Evolutionary conservation across 2,888 invertebrate species (phyloP).

Genomic region (Ecliptopera silaceata): DNA sequence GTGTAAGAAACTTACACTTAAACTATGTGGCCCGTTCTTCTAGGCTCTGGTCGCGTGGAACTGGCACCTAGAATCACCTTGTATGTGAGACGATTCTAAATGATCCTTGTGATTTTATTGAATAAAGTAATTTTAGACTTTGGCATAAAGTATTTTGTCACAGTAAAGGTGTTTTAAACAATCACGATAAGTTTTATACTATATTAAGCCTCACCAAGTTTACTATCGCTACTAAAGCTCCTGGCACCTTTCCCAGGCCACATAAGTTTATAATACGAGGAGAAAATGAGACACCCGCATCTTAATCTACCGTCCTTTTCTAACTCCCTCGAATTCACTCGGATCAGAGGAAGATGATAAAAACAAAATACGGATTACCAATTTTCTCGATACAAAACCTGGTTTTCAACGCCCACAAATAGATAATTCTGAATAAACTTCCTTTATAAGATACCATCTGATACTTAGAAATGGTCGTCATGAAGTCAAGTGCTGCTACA

Average conservation of each 20-base stretch:
- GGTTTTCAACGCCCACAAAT: background rate
- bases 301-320: conserved; percentile 32
- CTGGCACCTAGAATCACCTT: too few relatives aligned
- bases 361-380: conserved; percentile 14
- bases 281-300: conserved; percentile 35
- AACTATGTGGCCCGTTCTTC: too few relatives aligned
- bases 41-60: too few relatives aligned
- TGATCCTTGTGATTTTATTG: too few relatives aligned
- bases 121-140: too few relatives aligned
- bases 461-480: background rate
- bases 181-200: conserved; percentile 26
- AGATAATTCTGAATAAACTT: background rate
- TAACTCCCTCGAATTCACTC: conserved; percentile 16
- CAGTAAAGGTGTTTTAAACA: background rate
- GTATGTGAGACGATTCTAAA: too few relatives aligned
- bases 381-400: conserved; percentile 8
- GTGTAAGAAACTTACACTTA: too few relatives aligned
- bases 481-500: background rate
- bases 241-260: conserved; percentile 62
- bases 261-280: conserved; percentile 51
- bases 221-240: conserved; percentile 47
- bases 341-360: background rate
- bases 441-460: background rate
- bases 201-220: conserved; percentile 49
- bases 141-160: too few relatives aligned